Percentiles rank a stretch among this genome's conserved stretches.
These are phyloP conservation scores for Acanthosepion lycidas DNA, from an alignment of 2,888 invertebrate species.

Conservation along the genomic window DNA sequence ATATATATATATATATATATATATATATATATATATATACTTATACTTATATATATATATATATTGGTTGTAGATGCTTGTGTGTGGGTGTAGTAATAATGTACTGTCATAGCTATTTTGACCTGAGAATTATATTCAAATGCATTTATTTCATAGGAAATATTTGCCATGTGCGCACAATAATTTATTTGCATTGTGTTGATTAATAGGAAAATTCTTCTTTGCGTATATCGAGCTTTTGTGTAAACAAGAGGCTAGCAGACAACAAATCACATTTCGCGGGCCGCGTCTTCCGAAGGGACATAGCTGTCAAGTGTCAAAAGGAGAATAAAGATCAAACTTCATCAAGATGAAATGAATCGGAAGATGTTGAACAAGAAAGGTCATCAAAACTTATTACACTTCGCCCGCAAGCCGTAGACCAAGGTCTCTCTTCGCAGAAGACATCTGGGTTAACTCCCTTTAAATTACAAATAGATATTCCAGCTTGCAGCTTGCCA, in stretches of 20 bases:
- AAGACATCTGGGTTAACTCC: neutral
- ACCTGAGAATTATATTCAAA: no score
- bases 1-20: no score
- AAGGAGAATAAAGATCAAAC: neutral
- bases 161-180: no score
- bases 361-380: neutral
- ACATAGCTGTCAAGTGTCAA: neutral
- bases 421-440: neutral
- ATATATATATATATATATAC: no score
- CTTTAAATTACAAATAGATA: neutral
- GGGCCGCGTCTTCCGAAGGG: neutral
- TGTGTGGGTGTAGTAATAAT: no score
- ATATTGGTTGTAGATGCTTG: no score
- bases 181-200: no score
- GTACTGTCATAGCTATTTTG: no score
- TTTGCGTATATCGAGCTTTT: neutral
- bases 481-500: neutral
- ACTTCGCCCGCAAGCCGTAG: neutral
- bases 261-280: neutral
- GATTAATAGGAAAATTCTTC: no score
- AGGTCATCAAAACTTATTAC: slow-evolving; percentile 8
- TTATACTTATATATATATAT: no score
- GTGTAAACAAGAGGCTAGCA: neutral
- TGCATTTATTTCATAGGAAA: no score
- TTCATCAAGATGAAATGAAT: neutral